phyloP scores from a whole-genome alignment of 2,888 invertebrate species.

The Dusona sp. region DNA sequence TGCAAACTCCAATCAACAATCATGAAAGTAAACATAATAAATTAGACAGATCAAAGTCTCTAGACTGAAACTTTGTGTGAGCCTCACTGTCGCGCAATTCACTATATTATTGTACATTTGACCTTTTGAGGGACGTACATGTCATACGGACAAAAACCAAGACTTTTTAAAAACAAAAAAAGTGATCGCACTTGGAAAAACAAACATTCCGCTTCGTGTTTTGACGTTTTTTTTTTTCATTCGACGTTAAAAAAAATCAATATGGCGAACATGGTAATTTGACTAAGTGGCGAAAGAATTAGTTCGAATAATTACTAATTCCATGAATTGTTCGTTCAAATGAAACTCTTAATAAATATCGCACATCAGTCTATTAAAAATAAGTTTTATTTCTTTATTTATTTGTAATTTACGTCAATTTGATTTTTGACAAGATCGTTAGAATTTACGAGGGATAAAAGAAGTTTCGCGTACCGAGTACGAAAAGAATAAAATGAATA shows the following conservation, averaged over 20 bases:
- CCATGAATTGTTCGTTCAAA: not conserved
- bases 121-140: not conserved
- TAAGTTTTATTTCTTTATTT: not conserved
- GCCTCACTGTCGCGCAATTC: not conserved
- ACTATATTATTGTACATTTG: not conserved
- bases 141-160: not conserved
- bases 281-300: not conserved
- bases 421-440: not conserved
- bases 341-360: not conserved
- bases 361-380: not conserved
- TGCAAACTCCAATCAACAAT: slow-evolving; percentile 74
- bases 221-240: not conserved
- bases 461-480: slow-evolving; percentile 14
- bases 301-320: not conserved
- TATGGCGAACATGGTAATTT: not conserved
- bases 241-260: not conserved
- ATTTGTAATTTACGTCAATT: not conserved
- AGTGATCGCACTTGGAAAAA: not conserved
- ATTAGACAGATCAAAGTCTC: slow-evolving; percentile 83
- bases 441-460: not conserved
- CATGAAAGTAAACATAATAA: slow-evolving; percentile 83
- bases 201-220: slow-evolving; percentile 7
- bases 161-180: not conserved
- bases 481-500: slow-evolving; percentile 21
- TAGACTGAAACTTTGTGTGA: slow-evolving; percentile 76